Evolutionary conservation across 1,140 invertebrate species (phyloP), one percentile per base, ranked within the genome.

Genomic region (Drosophila nebulosa): DNA sequence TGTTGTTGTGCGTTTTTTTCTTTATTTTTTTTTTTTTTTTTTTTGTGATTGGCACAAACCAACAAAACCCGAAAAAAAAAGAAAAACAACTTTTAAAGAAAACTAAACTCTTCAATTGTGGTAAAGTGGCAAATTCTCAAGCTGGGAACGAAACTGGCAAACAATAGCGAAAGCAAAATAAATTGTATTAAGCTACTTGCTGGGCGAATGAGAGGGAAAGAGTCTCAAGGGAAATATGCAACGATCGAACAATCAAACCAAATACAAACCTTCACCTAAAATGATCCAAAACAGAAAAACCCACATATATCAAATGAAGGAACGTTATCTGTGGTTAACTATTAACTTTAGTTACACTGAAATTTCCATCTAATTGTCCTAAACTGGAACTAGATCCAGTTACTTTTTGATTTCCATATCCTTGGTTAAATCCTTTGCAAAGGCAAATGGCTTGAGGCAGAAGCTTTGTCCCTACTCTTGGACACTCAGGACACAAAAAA

Each of bases 31-130:
- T 59, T 46, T 59, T 35, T 32, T 59, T 16, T 56, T 22, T 21
- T 10, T 61, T 50, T 67, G 58, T 80, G 80, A 86, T 80, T 85
- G 80, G 81, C 80, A 74, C 74, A 75, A 52, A 55, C 68, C 71
- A 64, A 63, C 18, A 30, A 4, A 6, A 24, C 30, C 18, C 18
- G 2, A 21, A 22, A 58, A 18, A 22, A 6, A 16, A 7, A 12
- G 21, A n/a, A 3, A 1, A 36, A 14, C 21, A 26, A 12, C 9
- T 22, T 9, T 12, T 3, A 30, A 16, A 30, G 26, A 26, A 24
- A 52, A 52, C 22, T 52, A 52, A 52, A 12, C 21, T 52, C 22
- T 52, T 52, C 16, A 27, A 21, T 32, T 27, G n/a, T 27, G 4
- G 12, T 32, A 12, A 32, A 16, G 24, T 26, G 53, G 53, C 18